Percentiles rank a stretch among this genome's conserved stretches.
phyloP scores from a whole-genome alignment of 2,888 invertebrate genomes.

The Lucinisca nassula region DNA sequence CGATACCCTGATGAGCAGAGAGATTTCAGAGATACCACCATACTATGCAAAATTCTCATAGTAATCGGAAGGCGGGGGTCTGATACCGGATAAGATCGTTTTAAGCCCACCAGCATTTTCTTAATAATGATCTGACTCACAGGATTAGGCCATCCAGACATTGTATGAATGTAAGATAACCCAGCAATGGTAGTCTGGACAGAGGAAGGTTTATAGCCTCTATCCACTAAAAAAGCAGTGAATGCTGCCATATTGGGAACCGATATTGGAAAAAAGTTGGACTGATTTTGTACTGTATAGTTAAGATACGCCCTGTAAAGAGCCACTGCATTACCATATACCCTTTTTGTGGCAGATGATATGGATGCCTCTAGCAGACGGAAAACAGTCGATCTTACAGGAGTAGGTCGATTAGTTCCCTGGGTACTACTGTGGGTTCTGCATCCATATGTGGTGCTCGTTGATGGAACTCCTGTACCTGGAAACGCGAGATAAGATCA shows the following conservation, averaged over 20 bases:
- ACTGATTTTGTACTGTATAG: background rate
- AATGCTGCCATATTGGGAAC: constrained; percentile 29
- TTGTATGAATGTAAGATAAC: constrained; percentile 33
- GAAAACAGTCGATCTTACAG: constrained; percentile 10
- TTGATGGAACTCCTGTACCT: constrained; percentile 42
- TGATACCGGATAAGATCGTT: background rate
- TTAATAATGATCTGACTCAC: constrained; percentile 29
- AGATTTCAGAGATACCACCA: background rate
- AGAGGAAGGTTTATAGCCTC: constrained; percentile 21
- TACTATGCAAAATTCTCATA: background rate
- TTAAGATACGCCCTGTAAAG: constrained; percentile 24
- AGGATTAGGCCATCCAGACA: constrained; percentile 10
- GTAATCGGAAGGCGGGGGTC: constrained; percentile 47
- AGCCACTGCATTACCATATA: constrained; percentile 25
- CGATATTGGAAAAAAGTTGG: constrained; percentile 10
- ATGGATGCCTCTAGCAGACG: constrained; percentile 18
- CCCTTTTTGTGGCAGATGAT: constrained; percentile 21
- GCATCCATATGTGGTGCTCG: constrained; percentile 35
- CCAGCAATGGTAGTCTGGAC: constrained; percentile 38
- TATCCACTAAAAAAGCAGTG: constrained; percentile 20
- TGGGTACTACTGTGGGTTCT: constrained; percentile 14
- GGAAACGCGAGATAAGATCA: constrained; percentile 56
- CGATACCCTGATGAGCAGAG: background rate
- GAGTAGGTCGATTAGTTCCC: background rate
- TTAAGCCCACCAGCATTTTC: constrained; percentile 26